Evolutionary conservation across 2,797 vertebrate species (phyloP).

Genomic region (Amniataba percoides): DNA sequence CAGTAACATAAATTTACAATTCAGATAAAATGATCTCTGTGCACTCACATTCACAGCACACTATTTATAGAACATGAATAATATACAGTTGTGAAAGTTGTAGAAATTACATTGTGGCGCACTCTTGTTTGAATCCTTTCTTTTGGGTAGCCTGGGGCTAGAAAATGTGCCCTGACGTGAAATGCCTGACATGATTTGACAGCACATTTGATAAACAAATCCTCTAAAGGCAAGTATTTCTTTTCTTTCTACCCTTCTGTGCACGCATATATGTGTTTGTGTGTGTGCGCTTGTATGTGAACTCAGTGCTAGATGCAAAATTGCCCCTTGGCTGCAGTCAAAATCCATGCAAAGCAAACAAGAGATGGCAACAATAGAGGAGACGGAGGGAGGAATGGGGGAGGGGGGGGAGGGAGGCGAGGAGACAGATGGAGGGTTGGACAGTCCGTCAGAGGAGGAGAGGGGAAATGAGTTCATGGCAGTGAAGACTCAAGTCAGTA

Average conservation of each 20-base stretch:
- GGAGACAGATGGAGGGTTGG: conserved; percentile 78
- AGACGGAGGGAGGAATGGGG: conserved; percentile 37
- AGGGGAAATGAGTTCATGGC: conserved; percentile 69
- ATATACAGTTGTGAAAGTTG: conserved; percentile 64
- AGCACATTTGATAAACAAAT: conserved; percentile 86
- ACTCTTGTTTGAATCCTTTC: conserved; percentile 66
- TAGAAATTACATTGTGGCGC: conserved; percentile 65
- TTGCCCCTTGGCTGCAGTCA: conserved; percentile 84
- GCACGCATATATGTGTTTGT: conserved; percentile 45
- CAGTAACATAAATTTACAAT: conserved; percentile 75
- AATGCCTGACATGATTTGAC: conserved; percentile 83
- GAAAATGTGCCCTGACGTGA: conserved; percentile 75
- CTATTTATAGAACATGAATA: conserved; percentile 71
- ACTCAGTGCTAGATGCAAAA: conserved; percentile 81
- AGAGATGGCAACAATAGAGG: conserved; percentile 83
- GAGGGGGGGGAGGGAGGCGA: conserved; percentile 35
- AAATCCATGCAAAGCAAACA: conserved; percentile 88
- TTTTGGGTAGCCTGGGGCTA: conserved; percentile 71
- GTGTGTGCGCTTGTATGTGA: conserved; percentile 58
- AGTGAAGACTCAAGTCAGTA: conserved; percentile 65
- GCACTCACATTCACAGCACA: conserved; percentile 21
- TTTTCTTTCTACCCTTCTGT: conserved; percentile 6
- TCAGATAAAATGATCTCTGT: conserved; percentile 62
- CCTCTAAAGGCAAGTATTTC: conserved; percentile 75
- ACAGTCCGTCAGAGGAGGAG: conserved; percentile 65